Percentiles rank a stretch among this genome's conserved stretches.
These are phyloP conservation scores for Desoria tigrina DNA, from an alignment of 2,888 invertebrate species.

Conservation along the genomic window DNA sequence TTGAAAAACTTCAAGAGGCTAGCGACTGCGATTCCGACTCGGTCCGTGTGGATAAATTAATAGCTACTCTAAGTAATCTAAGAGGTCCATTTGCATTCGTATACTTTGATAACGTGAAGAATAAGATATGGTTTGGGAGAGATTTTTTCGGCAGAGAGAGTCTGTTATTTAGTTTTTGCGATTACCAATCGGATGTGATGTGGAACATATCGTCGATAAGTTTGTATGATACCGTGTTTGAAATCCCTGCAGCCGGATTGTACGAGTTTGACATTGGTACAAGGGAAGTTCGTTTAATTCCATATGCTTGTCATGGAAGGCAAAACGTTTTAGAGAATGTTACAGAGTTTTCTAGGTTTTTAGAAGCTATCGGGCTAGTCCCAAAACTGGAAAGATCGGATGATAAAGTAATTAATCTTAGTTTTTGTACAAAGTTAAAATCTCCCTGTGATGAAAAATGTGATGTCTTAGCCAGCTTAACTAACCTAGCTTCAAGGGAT, in stretches of 20 bases:
- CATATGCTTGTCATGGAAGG: constrained; percentile 19
- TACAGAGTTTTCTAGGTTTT: neutral
- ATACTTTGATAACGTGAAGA: constrained; percentile 66
- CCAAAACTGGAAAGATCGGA: neutral
- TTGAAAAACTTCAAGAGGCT: constrained; percentile 23
- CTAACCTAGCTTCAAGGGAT: neutral
- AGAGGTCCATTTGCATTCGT: constrained; percentile 84
- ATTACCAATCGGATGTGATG: neutral
- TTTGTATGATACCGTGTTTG: constrained; percentile 47
- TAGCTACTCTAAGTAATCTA: constrained; percentile 62
- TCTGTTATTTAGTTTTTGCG: constrained; percentile 62
- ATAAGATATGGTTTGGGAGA: constrained; percentile 75
- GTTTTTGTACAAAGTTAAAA: constrained; percentile 29
- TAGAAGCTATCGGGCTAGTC: neutral
- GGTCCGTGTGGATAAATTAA: neutral
- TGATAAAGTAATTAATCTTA: constrained; percentile 8
- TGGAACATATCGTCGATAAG: constrained; percentile 53
- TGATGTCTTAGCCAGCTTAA: neutral
- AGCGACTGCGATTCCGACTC: constrained; percentile 27
- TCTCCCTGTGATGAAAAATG: neutral
- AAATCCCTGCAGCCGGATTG: constrained; percentile 58
- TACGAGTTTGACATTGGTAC: constrained; percentile 55
- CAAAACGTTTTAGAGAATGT: constrained; percentile 8
- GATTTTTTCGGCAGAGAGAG: constrained; percentile 85
- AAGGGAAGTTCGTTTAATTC: constrained; percentile 13